Evolutionary conservation across 2,888 invertebrate genomes (phyloP).

Genomic region (Steinernema carpocapsae): DNA sequence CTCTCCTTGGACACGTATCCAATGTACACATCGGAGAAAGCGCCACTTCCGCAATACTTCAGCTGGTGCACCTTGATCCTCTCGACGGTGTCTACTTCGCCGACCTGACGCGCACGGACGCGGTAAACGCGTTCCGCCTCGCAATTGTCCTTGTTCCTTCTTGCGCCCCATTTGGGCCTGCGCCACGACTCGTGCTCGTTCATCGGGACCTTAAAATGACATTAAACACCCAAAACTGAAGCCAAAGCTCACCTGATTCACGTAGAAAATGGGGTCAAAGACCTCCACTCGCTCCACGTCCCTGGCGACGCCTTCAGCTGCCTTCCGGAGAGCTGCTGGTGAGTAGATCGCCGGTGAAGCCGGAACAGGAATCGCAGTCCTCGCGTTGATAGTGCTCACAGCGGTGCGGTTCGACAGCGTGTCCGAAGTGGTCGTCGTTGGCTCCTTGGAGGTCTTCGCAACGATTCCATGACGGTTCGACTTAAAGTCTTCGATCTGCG

Average conservation of each 20-base stretch:
- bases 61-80: conserved; percentile 36
- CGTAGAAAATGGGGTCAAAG: conserved; percentile 2
- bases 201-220: neutral
- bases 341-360: neutral
- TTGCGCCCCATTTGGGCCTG: neutral
- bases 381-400: too few species aligned
- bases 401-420: too few species aligned
- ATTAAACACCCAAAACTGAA: neutral
- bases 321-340: neutral
- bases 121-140: conserved; percentile 28
- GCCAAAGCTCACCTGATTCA: neutral
- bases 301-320: neutral
- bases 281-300: conserved; percentile 2
- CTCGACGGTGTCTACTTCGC: conserved; percentile 37
- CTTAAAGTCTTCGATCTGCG: too few species aligned
- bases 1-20: conserved; percentile 34
- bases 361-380: neutral
- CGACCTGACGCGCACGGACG: conserved; percentile 30
- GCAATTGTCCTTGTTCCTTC: neutral
- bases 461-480: too few species aligned
- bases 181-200: conserved; percentile 4
- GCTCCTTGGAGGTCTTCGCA: too few species aligned
- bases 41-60: conserved; percentile 40
- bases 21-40: conserved; percentile 37
- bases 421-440: too few species aligned